Evolutionary conservation across 2,888 invertebrate species (phyloP).

Genomic region (Ichneumoninae sp.): DNA sequence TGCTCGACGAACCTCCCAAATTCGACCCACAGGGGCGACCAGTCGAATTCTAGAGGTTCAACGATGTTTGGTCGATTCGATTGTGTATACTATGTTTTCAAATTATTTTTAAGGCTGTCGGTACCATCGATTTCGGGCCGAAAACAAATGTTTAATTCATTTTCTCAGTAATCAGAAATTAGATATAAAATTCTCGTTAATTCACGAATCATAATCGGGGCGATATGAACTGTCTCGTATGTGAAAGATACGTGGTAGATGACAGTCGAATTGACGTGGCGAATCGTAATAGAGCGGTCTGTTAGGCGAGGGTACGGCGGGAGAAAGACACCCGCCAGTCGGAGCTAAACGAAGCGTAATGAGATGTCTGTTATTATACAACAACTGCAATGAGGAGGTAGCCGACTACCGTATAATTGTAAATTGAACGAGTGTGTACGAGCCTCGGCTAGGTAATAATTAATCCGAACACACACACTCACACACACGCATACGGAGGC

Average conservation of each 20-base stretch:
- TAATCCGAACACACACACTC: conserved; percentile 48
- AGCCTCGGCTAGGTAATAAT: conserved; percentile 58
- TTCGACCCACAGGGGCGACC: conserved; percentile 1
- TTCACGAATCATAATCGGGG: background rate
- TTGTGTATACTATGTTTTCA: background rate
- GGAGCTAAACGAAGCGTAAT: conserved; percentile 65
- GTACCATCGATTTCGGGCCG: background rate
- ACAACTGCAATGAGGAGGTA: conserved; percentile 23
- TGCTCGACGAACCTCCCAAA: conserved; percentile 35
- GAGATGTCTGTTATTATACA: conserved; percentile 54
- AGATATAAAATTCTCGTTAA: background rate
- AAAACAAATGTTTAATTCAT: background rate
- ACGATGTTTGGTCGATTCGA: conserved; percentile 6
- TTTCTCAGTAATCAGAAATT: background rate
- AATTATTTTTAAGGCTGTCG: background rate
- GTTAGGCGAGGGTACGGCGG: conserved; percentile 25
- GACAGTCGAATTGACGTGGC: conserved; percentile 45
- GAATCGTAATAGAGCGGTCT: conserved; percentile 64
- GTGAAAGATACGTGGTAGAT: background rate
- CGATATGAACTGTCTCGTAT: background rate
- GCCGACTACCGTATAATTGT: conserved; percentile 55
- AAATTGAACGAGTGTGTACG: conserved; percentile 34
- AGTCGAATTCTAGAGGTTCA: conserved; percentile 20
- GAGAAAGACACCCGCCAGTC: conserved; percentile 36
- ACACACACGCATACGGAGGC: conserved; percentile 27